Evolutionary conservation across 2,888 invertebrate species (phyloP).

Genomic region (Cataglyphis albicans): DNA sequence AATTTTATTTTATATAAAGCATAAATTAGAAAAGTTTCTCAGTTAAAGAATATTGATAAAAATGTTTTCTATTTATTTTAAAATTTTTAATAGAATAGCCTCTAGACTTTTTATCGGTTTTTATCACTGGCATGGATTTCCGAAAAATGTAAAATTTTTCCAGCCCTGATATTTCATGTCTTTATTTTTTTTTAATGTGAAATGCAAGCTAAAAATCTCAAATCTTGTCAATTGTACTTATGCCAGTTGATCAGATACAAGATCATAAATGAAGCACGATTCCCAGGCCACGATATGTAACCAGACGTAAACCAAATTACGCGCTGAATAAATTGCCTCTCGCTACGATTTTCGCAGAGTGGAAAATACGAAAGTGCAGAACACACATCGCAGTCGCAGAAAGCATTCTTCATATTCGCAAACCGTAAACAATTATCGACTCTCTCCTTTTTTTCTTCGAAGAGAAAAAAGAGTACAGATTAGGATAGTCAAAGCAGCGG

Average conservation of each 20-base stretch:
- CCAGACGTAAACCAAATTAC: slow-evolving; percentile 38
- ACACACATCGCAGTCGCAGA: neutral
- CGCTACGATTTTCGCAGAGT: slow-evolving; percentile 18
- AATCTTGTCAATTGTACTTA: neutral
- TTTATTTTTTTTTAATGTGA: neutral
- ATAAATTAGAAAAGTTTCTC: too few species aligned
- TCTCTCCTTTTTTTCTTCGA: neutral
- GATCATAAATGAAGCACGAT: slow-evolving; percentile 2
- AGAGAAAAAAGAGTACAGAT: neutral
- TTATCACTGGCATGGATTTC: too few species aligned
- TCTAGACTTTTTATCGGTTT: too few species aligned
- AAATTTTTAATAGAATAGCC: too few species aligned
- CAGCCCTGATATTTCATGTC: neutral
- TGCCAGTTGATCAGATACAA: neutral
- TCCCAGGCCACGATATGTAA: neutral
- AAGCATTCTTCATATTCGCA: neutral
- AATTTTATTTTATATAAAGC: too few species aligned
- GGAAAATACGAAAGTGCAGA: neutral
- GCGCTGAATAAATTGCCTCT: slow-evolving; percentile 1
- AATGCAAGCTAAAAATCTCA: neutral
- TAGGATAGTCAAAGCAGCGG: neutral
- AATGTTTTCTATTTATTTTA: too few species aligned
- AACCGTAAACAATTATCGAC: neutral
- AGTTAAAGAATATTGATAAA: too few species aligned
- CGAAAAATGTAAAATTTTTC: too few species aligned